Evolutionary conservation across 2,888 invertebrate genomes (phyloP).

Genomic region (Coelinius sp.): DNA sequence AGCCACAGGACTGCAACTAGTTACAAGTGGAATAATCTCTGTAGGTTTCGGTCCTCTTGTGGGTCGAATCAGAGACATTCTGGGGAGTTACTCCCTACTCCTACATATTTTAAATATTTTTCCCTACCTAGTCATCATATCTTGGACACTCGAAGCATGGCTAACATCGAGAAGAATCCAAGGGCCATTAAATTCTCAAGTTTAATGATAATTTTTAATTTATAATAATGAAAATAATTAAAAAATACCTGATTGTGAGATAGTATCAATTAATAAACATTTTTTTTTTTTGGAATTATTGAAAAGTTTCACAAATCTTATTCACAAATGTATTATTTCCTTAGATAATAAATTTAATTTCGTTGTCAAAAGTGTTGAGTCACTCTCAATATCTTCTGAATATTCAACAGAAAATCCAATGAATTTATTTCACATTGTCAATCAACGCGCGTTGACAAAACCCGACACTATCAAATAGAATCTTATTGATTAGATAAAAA

Average conservation of each 20-base stretch:
- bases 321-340: constrained; percentile 15
- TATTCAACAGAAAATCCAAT: neutral
- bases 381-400: neutral
- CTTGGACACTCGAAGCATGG: constrained; percentile 77
- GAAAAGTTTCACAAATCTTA: no score
- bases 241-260: neutral
- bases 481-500: constrained; percentile 13
- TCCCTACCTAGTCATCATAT: constrained; percentile 76
- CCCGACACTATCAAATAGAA: neutral
- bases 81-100: constrained; percentile 74
- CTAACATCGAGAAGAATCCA: neutral
- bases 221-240: neutral
- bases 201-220: neutral
- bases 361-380: neutral
- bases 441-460: neutral
- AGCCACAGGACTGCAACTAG: constrained; percentile 79
- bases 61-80: constrained; percentile 78
- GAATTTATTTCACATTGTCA: neutral
- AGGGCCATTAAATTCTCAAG: neutral
- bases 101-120: constrained; percentile 79
- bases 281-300: no score
- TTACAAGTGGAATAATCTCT: constrained; percentile 78
- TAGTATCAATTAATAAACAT: neutral
- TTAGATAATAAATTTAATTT: neutral
- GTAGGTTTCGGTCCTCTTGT: constrained; percentile 78